Base-by-base conservation (phyloP, 2,797 vertebrate species). In the Serranus cabrilla region DNA sequence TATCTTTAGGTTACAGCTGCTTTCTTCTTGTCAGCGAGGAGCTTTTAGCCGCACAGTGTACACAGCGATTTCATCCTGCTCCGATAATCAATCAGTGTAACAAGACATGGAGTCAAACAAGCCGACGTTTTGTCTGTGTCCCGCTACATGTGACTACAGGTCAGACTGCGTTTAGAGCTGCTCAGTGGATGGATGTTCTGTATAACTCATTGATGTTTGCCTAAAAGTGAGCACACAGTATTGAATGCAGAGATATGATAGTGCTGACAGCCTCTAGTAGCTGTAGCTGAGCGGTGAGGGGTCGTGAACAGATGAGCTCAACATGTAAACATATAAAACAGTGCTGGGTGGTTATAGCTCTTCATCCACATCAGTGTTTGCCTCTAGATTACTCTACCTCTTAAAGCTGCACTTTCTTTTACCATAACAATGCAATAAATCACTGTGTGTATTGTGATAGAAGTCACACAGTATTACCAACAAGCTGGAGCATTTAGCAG, bases 71-170 rank as follows among this genome's bases (percentile, higher is more conserved):
- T 76, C 42, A 74, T 56, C 69, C 56, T 56, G 62, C 47, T 62
- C 42, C 69, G 40, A 43, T 74, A 68, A 86, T 91, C 82, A 72
- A 64, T 90, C 84, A 82, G 12, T 55, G 40, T 64, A 68, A 83
- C 45, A 59, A 67, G 57, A 73, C 54, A 57, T 18, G 23, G 43
- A 71, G 18, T 37, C 61, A 81, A 54, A 78, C n/a, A 64, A 69
- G 67, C 45, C 13, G 25, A 43, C 45, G 78, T 60, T 81, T 84
- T 76, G 52, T 69, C 58, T 51, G 27, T 58, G 40, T 66, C 31
- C 7, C 2, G 14, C 37, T 43, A 18, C 39, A 55, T 31, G 81
- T 77, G 55, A 71, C 20, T 57, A 25, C 56, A 75, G 51, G 59
- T 83, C 71, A 76, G 43, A 60, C 37, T 18, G 34, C 34, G 21